phyloP scores from a whole-genome alignment of 1,140 invertebrate species.

The Drosophila kikkawai region DNA sequence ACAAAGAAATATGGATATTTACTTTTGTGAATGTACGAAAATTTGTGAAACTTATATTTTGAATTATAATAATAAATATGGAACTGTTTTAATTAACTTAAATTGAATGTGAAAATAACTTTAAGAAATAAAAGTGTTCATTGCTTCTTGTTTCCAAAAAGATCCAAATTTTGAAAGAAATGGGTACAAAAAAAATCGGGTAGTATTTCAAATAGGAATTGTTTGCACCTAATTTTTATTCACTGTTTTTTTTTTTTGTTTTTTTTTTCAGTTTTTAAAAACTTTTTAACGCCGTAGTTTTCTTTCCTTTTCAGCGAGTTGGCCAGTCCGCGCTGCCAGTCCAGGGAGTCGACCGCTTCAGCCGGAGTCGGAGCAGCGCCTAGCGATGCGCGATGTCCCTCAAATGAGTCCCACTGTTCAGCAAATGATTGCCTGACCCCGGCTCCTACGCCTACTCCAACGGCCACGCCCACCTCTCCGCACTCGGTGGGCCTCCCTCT shows the following conservation, averaged over 20 bases:
- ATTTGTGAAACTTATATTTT: not conserved
- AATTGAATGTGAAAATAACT: too few species aligned
- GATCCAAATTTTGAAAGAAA: not conserved
- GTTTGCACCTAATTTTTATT: not conserved
- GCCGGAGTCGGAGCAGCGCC: conserved; percentile 56
- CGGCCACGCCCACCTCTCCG: conserved; percentile 85
- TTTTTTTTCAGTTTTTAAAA: too few species aligned
- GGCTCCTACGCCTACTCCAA: conserved; percentile 85
- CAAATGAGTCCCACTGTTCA: conserved; percentile 89
- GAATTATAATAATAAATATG: not conserved
- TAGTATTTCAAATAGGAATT: not conserved
- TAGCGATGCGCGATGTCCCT: conserved; percentile 87
- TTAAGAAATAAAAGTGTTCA: too few species aligned
- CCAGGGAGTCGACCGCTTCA: conserved; percentile 89
- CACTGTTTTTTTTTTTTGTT: not conserved
- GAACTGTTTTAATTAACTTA: too few species aligned
- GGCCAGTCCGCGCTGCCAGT: conserved; percentile 91
- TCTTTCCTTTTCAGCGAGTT: conserved; percentile 88
- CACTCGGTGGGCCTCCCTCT: conserved; percentile 85
- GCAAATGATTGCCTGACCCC: conserved; percentile 87
- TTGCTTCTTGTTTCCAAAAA: too few species aligned
- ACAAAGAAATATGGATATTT: not conserved
- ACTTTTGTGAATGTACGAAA: too few species aligned
- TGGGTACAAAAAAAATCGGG: not conserved
- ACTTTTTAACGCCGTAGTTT: not conserved